phyloP scores from a whole-genome alignment of 1,140 invertebrate genomes.

The Agrypnia vestita region DNA sequence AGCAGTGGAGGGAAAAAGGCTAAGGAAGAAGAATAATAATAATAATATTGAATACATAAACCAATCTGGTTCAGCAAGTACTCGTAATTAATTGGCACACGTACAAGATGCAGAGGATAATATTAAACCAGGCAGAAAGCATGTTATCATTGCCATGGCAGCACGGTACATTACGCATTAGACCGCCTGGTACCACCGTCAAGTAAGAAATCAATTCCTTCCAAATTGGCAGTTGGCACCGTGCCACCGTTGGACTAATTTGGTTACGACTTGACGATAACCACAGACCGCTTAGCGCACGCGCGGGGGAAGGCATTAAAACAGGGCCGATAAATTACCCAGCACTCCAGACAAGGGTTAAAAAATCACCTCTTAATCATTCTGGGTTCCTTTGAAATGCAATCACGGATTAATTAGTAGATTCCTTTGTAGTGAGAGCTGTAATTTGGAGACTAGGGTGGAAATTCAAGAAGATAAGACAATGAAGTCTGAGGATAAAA shows the following conservation, averaged over 20 bases:
- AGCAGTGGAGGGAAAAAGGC: too few relatives aligned
- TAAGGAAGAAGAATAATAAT: too few relatives aligned
- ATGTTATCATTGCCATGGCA: not conserved
- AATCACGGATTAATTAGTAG: not conserved
- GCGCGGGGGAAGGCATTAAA: not conserved
- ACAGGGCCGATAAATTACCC: not conserved
- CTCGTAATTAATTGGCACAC: too few relatives aligned
- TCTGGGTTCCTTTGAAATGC: not conserved
- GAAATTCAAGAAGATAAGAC: too few relatives aligned
- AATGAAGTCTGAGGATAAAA: too few relatives aligned
- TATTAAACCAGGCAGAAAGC: not conserved
- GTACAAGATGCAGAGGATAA: too few relatives aligned
- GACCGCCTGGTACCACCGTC: not conserved
- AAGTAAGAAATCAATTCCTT: conserved; percentile 26
- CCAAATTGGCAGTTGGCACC: conserved; percentile 12
- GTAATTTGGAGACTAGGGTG: too few relatives aligned
- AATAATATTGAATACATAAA: too few relatives aligned
- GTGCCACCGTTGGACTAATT: conserved; percentile 3
- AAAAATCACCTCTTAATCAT: conserved; percentile 9
- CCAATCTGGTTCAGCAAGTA: too few relatives aligned
- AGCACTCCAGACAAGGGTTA: conserved; percentile 12
- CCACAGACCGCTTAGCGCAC: not conserved
- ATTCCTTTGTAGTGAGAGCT: too few relatives aligned
- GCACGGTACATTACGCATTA: not conserved
- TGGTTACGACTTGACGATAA: conserved; percentile 19